phyloP scores from a whole-genome alignment of 2,113 vertebrate species.

The Thunnus thynnus region DNA sequence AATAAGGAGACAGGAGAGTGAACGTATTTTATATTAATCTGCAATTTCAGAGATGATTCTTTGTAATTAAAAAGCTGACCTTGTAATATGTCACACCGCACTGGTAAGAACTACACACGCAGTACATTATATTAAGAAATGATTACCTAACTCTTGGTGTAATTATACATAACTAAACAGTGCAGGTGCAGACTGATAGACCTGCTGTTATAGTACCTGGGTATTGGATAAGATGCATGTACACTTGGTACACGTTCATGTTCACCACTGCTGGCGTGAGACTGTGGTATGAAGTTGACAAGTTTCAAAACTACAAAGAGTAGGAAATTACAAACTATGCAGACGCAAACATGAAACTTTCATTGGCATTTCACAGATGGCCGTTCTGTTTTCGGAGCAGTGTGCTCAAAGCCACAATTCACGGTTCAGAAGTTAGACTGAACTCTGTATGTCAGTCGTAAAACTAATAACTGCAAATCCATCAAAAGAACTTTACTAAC shows the following conservation, averaged over 20 bases:
- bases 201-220: too few species aligned
- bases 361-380: slow-evolving; percentile 37
- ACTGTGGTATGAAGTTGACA: background rate
- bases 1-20: too few species aligned
- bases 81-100: too few species aligned
- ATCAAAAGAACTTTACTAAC: background rate
- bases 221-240: background rate
- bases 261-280: background rate
- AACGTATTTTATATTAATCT: too few species aligned
- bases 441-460: too few species aligned
- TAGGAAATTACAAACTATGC: slow-evolving; percentile 34
- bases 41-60: too few species aligned
- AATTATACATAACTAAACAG: too few species aligned
- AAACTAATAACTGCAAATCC: too few species aligned
- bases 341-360: slow-evolving; percentile 33
- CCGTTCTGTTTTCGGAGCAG: slow-evolving; percentile 27
- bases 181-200: background rate
- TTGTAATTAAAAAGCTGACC: too few species aligned
- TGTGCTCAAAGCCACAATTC: slow-evolving; percentile 13
- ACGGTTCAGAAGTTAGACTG: background rate
- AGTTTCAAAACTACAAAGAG: slow-evolving; percentile 9
- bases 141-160: too few species aligned
- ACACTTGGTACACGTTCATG: background rate
- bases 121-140: too few species aligned
- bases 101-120: too few species aligned